Evolutionary conservation across 2,888 invertebrate species (phyloP).

Genomic region (Phragmatobia fuliginosa): DNA sequence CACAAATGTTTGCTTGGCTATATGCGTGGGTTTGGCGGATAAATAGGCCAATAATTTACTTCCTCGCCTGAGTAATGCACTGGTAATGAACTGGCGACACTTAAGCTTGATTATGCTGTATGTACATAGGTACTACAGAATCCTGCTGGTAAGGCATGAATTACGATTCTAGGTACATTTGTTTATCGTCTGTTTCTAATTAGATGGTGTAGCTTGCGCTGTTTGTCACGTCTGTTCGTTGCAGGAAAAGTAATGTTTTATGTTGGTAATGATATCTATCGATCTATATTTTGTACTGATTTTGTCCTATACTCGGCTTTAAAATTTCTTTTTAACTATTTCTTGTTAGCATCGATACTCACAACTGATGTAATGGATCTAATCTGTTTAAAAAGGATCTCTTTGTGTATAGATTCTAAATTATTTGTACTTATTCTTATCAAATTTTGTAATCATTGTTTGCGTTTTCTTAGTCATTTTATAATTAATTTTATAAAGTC

Average conservation of each 20-base stretch:
- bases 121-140: slow-evolving; percentile 42
- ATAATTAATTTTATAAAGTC: no score
- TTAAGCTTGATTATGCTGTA: slow-evolving; percentile 47
- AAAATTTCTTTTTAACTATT: no score
- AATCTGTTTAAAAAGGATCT: no score
- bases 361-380: no score
- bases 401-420: no score
- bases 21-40: slow-evolving; percentile 71
- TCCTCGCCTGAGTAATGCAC: slow-evolving; percentile 72
- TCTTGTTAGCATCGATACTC: no score
- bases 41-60: slow-evolving; percentile 74
- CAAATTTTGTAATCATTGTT: no score
- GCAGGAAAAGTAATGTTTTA: neutral
- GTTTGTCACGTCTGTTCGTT: neutral
- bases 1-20: slow-evolving; percentile 38
- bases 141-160: slow-evolving; percentile 26
- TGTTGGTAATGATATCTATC: neutral
- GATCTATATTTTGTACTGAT: neutral
- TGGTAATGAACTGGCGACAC: slow-evolving; percentile 80
- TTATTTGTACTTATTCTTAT: no score
- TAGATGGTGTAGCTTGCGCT: slow-evolving; percentile 27
- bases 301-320: no score
- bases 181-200: slow-evolving; percentile 33
- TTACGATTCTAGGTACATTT: slow-evolving; percentile 27
- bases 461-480: no score